Base-by-base conservation (phyloP, 2,113 vertebrate genomes). In the Eupsittula cactorum region DNA sequence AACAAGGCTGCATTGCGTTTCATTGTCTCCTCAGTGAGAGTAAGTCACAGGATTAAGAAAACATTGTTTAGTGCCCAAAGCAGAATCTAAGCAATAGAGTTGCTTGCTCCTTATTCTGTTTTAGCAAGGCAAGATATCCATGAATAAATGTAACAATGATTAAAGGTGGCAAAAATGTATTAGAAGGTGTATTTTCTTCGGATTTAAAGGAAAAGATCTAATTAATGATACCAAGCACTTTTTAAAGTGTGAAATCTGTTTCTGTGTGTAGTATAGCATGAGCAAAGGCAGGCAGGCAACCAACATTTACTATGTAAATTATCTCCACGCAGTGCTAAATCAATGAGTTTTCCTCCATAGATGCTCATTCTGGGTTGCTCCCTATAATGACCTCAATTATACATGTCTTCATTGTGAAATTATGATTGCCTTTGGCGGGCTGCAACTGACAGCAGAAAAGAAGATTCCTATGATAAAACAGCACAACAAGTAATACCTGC, bases 321-420 rank as follows among this genome's bases (percentile, higher is more conserved):
- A 57, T 93, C 85, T 97, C 90, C 76, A 67, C 8, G 20, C 47
- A 2, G 41, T 49, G 86, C 80, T 93, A 62, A 93, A 96, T 96
- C 96, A 93, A 62, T 94, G 96, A 94, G 86, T 70, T 95, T 97
- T 93, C 67, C 93, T 96, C 82, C 86, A 37, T 74, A 87, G 95
- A 85, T 93, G 87, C 94, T 97, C 49, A 23, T 97, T 97, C 88
- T 74, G 53, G 91, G 86, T 90, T 96, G 94, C 92, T 96, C 94
- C 83, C 92, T 93, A 13, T 94, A 97, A 95, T 97, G 96, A 97
- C 96, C 97, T 96, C 96, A 97, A 97, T 98, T 97, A 97, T 93
- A 92, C 89, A 96, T 96, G 95, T 97, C 95, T 97, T 97, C 96
- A 88, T 89, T 95, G 92, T 95, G 94, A 96, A 98, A 97, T 97